Evolutionary conservation across 2,797 vertebrate genomes (phyloP), one percentile per base, ranked within the genome.

Genomic region (Sphenopsis melanotis): DNA sequence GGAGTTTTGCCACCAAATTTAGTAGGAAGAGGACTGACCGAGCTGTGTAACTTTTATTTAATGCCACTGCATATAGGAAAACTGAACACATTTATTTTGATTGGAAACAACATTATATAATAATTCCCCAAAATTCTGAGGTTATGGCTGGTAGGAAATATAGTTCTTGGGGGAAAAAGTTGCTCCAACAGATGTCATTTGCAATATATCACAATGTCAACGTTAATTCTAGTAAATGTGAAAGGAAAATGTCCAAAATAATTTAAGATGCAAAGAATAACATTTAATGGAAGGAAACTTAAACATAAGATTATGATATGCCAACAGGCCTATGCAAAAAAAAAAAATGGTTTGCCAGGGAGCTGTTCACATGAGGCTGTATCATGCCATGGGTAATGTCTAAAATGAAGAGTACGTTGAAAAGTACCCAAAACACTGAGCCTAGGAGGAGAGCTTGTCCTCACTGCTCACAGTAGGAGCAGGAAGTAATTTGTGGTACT

Each of bases 31-130:
- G 18, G 57, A 80, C 46, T 0, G 8, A 82, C 34, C 0, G 2
- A 88, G 34, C 76, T 88, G 19, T 70, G 30, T 76, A 72, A 81
- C 23, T 78, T 42, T 83, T 94, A 94, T 93, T 96, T 97, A 95
- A 90, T 94, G 82, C 59, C 69, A 53, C 74, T 81, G 55, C 87
- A 65, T 86, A 32, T 90, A 90, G 92, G 66, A 96, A 96, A 95
- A 86, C 61, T 92, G 92, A 94, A 96, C 59, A 26, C 68, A 95
- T 93, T 69, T 89, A 79, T 95, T 95, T 96, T 90, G 47, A 72
- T 93, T 97, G 94, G 95, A 95, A 94, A 72, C 34, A 92, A 76
- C 30, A 49, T 90, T 92, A 55, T 93, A 81, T 57, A 92, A 89
- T 91, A 93, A 93, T 87, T 82, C 34, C 32, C 23, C 8, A 17